These are phyloP conservation scores for silkworm (Bombyx mori) DNA, from an alignment of 1,140 invertebrate genomes.

Conservation along the genomic window DNA sequence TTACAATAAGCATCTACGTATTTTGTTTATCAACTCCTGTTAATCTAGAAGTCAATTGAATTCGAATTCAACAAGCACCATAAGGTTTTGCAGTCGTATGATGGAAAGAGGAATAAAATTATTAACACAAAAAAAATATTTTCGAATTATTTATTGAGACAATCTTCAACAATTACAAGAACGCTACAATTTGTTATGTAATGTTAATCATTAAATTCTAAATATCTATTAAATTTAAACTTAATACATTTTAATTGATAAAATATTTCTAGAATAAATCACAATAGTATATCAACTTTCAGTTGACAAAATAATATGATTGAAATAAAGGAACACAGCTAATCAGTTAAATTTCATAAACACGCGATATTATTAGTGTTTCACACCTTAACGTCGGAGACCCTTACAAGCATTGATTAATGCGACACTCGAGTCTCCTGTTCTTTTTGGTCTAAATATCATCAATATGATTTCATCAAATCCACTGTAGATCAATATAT, in stretches of 20 bases:
- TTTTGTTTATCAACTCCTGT: too few species aligned
- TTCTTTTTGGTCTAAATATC: too few species aligned
- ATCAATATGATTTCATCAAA: too few species aligned
- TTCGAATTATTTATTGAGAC: slow-evolving; percentile 49
- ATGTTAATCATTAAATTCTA: slow-evolving; percentile 47
- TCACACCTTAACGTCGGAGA: slow-evolving; percentile 34
- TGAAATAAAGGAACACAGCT: slow-evolving; percentile 64
- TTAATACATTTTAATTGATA: slow-evolving; percentile 59
- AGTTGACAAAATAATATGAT: slow-evolving; percentile 54
- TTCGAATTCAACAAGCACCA: too few species aligned
- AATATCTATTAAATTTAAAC: slow-evolving; percentile 52
- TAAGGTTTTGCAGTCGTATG: not conserved
- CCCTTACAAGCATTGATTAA: too few species aligned
- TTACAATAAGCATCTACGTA: too few species aligned
- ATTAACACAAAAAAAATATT: slow-evolving; percentile 15
- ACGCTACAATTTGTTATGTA: slow-evolving; percentile 49
- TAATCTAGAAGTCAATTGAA: too few species aligned
- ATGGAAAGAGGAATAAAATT: not conserved
- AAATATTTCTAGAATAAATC: slow-evolving; percentile 57
- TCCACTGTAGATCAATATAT: too few species aligned
- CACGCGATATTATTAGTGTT: slow-evolving; percentile 34
- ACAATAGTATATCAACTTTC: slow-evolving; percentile 60
- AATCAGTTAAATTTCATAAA: slow-evolving; percentile 32
- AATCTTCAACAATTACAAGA: slow-evolving; percentile 58
- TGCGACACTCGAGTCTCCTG: too few species aligned